These are phyloP conservation scores for Toxotes chatareus DNA, from an alignment of 2,113 vertebrate species.

Conservation along the genomic window DNA sequence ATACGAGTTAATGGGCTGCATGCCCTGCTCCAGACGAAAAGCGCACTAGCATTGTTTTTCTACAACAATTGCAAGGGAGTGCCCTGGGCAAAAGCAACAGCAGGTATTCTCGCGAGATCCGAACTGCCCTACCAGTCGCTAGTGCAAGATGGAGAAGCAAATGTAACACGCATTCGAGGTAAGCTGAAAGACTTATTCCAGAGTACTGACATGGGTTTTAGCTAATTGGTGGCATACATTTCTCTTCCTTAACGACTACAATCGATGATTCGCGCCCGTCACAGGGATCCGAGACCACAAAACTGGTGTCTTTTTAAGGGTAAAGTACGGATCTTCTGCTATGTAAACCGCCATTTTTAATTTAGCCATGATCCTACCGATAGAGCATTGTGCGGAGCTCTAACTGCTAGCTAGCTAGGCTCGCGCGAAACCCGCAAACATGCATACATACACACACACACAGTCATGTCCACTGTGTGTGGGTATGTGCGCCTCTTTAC, in stretches of 20 bases:
- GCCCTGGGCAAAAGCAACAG: conserved; percentile 56
- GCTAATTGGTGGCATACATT: background rate
- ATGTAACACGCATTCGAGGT: conserved; percentile 85
- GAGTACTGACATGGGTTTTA: conserved; percentile 12
- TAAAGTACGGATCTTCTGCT: conserved; percentile 75
- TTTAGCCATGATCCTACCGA: conserved; percentile 80
- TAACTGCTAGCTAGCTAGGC: conserved; percentile 57
- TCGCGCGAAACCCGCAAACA: conserved; percentile 63
- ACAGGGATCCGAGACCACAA: background rate
- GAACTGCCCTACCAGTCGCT: conserved; percentile 76
- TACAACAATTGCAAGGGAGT: conserved; percentile 67
- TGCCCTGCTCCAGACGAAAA: background rate
- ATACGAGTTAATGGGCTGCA: background rate
- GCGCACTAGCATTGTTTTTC: conserved; percentile 25
- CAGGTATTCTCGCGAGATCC: conserved; percentile 83
- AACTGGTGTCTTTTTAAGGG: conserved; percentile 54
- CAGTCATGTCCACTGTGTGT: conserved; percentile 43
- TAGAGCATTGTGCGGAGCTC: conserved; percentile 79
- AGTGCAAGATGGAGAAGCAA: conserved; percentile 88
- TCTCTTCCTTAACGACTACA: background rate
- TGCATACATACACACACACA: background rate
- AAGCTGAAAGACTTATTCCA: conserved; percentile 70
- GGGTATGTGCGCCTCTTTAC: conserved; percentile 16
- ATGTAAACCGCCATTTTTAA: conserved; percentile 89
- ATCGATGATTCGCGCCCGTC: background rate